Base-by-base conservation (phyloP, 2,888 invertebrate species). In the Parthenolecanium corni region DNA sequence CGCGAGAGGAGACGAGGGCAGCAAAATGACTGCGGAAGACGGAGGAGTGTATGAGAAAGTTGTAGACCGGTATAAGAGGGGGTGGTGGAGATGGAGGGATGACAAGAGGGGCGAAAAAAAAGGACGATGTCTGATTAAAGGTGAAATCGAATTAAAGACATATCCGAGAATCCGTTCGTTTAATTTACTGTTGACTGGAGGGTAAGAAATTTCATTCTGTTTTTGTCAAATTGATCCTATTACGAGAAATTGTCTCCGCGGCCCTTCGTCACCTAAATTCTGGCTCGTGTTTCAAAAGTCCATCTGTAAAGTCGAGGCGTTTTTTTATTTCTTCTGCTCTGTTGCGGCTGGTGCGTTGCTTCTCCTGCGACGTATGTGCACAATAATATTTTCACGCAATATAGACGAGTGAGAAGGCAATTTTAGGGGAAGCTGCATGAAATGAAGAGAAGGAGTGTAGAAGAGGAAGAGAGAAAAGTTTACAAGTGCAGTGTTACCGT, bases 101-200 rank as follows among this genome's bases (percentile, higher is more conserved):
- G 18, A 38, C 38, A 38, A 31, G 36, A 21, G 20, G 18, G 44
- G 40, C 40, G 31, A 42, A 23, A 42, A 46, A 56, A 46, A 56
- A 42, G 42, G 16, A n/a, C 56, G 44, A 56, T 42, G 56, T 56
- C 44, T 56, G 56, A 56, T 56, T 56, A 56, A 56, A 56, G 56
- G 56, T 56, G 56, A 56, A 56, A 56, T 56, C 46, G 42, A 56
- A 56, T 56, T 56, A 56, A 56, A 56, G 56, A 56, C 56, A 25
- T 56, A 56, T 56, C 56, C 56, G 44, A 42, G 56, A 56, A 56
- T 56, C 56, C 56, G 56, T 56, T 56, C 56, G 56, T 56, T 56
- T 56, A 56, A 56, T 56, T 56, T 56, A 24, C 44, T 40, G 44
- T 56, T 16, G 56, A 23, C 46, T 31, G 56, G 46, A 56, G 56